Base-by-base conservation (phyloP, 2,797 vertebrate species). In the Leptoclinus maculatus region DNA sequence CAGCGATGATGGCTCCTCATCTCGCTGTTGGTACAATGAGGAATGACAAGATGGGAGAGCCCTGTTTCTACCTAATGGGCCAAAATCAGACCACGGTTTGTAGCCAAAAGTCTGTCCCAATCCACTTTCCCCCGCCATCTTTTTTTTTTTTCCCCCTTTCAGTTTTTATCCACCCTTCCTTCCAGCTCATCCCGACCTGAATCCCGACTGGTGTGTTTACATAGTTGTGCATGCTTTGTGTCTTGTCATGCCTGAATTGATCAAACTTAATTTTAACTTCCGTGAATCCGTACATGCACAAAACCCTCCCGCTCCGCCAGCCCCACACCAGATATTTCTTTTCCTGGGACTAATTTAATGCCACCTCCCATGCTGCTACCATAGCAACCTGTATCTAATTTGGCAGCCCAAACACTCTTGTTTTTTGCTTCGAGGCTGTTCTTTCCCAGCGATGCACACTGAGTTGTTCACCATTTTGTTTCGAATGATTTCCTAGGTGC, bases 61-160 rank as follows among this genome's bases (percentile, higher is more conserved):
- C 98, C 97, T 99, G 97, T 98, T 98, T 99, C 98, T 99, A 98
- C 98, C 97, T 99, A 96, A 98, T 97, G 97, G 98, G 98, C 97
- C 98, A 99, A 97, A 99, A 98, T 97, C 98, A 99, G 97, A 98
- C 97, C 97, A 99, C 98, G 98, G 98, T 99, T 99, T 98, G 98
- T 99, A 99, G 96, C 95, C 96, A 91, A 95, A 95, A 95, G 88
- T 97, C 96, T 93, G 93, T 93, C 89, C 86, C 87, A 66, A 69
- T 85, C 79, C 87, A 77, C 83, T 62, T 56, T 2, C 51, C 29
- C 27, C 66, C 25, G 54, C 81, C 88, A 82, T 89, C 13, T 67
- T 77, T 81, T 79, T 75, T 71, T 75, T 82, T 88, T 81, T 80
- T 79, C 3, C 75, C 75, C 76, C 77, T 82, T 87, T 80, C 62